Conservation (phyloP, 2,113 vertebrate genomes). For the Pelobates fuscus region DNA sequence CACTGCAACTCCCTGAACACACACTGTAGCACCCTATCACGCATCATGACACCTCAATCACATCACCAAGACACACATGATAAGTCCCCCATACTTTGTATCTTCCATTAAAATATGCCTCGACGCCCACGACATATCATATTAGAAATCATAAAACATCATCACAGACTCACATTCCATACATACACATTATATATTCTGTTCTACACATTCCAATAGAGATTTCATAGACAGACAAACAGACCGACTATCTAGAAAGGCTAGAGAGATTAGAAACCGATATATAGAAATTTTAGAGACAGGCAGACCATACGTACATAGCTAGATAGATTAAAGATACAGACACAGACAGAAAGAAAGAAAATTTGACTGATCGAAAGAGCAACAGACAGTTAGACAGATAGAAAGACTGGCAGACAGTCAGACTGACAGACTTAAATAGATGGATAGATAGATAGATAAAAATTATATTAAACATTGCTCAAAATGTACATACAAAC, state of each 20-base stretch:
- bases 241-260: too few species aligned
- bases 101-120: neutral
- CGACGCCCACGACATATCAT: neutral
- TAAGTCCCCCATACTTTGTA: neutral
- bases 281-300: too few species aligned
- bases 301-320: too few species aligned
- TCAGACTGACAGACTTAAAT: neutral
- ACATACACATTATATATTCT: neutral
- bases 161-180: neutral
- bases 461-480: too few species aligned
- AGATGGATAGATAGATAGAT: neutral
- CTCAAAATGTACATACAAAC: neutral
- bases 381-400: too few species aligned
- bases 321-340: too few species aligned
- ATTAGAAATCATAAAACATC: neutral
- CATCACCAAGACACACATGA: neutral
- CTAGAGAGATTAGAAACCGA: too few species aligned
- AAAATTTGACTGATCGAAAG: neutral
- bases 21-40: neutral
- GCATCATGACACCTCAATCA: neutral
- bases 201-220: neutral
- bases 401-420: neutral
- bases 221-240: neutral
- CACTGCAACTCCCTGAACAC: neutral
- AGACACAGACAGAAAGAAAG: neutral